Conservation (phyloP, 1,140 invertebrate species). For the Lethrus apterus region DNA sequence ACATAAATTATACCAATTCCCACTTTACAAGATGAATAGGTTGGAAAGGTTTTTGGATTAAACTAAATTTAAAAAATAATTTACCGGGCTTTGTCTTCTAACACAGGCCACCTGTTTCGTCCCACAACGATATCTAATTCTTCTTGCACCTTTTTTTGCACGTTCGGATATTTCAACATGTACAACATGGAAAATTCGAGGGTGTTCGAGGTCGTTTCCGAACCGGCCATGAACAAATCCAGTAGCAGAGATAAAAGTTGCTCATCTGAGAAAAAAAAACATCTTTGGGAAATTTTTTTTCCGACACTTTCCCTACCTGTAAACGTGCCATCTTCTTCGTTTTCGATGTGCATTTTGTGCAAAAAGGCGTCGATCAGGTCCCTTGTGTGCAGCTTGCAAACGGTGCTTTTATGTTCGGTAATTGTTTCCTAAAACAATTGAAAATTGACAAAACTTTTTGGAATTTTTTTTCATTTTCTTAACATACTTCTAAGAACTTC, state of each 20-base stretch:
- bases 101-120: slow-evolving; percentile 53
- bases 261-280: slow-evolving; percentile 48
- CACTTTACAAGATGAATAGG: no score
- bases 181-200: slow-evolving; percentile 72
- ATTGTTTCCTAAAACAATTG: slow-evolving; percentile 35
- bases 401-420: slow-evolving; percentile 25
- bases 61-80: slow-evolving; percentile 19
- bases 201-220: slow-evolving; percentile 73
- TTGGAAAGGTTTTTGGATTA: no score
- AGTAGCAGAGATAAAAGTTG: slow-evolving; percentile 69
- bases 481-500: slow-evolving; percentile 18
- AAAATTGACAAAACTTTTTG: no score
- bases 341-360: slow-evolving; percentile 26
- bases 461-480: no score
- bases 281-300: slow-evolving; percentile 52
- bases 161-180: slow-evolving; percentile 65
- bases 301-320: no score
- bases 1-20: no score
- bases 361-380: slow-evolving; percentile 33
- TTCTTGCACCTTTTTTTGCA: slow-evolving; percentile 68
- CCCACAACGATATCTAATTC: slow-evolving; percentile 75
- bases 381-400: slow-evolving; percentile 18
- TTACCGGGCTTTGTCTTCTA: slow-evolving; percentile 62
- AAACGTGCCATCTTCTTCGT: slow-evolving; percentile 25
- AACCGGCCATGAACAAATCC: slow-evolving; percentile 76